Percentiles rank a stretch among this genome's conserved stretches.
phyloP scores from a whole-genome alignment of 2,113 vertebrate species.

The Hirundichthys speculiger region DNA sequence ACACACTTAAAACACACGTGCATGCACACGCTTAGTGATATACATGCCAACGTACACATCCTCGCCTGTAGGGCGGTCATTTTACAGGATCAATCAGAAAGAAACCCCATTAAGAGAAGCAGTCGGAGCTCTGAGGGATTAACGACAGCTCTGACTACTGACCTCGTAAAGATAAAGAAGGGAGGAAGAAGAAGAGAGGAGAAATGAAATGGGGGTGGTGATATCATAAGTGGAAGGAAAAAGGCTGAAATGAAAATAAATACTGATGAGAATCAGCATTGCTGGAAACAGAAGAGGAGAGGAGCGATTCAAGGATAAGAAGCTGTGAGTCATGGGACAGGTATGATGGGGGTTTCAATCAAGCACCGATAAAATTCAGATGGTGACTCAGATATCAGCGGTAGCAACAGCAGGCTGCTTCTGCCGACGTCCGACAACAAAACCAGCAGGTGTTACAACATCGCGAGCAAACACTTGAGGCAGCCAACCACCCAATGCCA shows the following conservation, averaged over 20 bases:
- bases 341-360: too few species aligned
- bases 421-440: too few species aligned
- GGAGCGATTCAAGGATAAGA: too few species aligned
- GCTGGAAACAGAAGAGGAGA: neutral
- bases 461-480: too few species aligned
- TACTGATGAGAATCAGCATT: neutral
- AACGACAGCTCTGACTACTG: slow-evolving; percentile 53
- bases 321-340: too few species aligned
- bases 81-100: slow-evolving; percentile 73
- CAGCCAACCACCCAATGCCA: too few species aligned
- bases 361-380: too few species aligned
- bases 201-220: neutral
- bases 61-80: slow-evolving; percentile 52
- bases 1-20: slow-evolving; percentile 10
- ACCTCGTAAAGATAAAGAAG: slow-evolving; percentile 60
- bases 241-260: neutral
- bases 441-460: too few species aligned
- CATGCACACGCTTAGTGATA: neutral
- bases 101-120: slow-evolving; percentile 74
- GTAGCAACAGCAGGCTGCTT: too few species aligned
- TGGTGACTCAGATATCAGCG: too few species aligned
- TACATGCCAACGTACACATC: slow-evolving; percentile 8
- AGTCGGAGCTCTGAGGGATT: slow-evolving; percentile 65
- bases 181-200: neutral
- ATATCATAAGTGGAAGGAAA: neutral